Percentiles rank a stretch among this genome's conserved stretches.
Evolutionary conservation across 2,797 vertebrate species (phyloP).

Genomic region (Todus mexicanus): DNA sequence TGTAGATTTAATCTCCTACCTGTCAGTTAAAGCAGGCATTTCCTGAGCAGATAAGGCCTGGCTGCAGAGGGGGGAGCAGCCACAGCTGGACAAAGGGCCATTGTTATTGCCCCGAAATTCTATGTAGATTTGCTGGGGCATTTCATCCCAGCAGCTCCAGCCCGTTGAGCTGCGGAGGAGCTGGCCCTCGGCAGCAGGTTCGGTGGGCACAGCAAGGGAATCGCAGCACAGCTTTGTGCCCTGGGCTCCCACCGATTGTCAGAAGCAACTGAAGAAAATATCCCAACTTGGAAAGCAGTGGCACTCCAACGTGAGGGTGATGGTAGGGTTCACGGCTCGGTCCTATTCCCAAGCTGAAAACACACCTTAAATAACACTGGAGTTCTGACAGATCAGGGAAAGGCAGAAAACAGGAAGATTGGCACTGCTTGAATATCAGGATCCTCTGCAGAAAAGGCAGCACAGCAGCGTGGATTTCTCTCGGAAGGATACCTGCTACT

Average conservation of each 20-base stretch:
- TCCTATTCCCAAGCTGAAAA: not conserved
- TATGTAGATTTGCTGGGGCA: constrained; percentile 60
- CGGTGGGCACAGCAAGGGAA: constrained; percentile 32
- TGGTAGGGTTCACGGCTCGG: not conserved
- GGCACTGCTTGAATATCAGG: not conserved
- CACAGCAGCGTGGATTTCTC: not conserved
- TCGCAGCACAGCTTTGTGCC: constrained; percentile 69
- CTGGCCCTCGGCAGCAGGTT: constrained; percentile 66
- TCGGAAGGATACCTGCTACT: not conserved
- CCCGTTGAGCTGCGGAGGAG: constrained; percentile 22
- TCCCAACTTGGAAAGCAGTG: not conserved
- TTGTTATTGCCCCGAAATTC: constrained; percentile 81
- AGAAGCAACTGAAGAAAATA: constrained; percentile 52
- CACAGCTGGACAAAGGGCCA: constrained; percentile 85
- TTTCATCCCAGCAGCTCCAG: constrained; percentile 59
- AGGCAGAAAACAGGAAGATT: not conserved
- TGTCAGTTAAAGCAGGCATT: constrained; percentile 86
- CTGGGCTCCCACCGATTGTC: constrained; percentile 72
- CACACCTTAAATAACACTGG: not conserved
- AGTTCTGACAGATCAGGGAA: not conserved
- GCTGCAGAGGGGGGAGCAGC: constrained; percentile 67
- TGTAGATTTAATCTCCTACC: constrained; percentile 86
- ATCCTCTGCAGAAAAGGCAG: not conserved
- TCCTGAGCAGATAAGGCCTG: constrained; percentile 81
- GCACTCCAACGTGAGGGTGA: not conserved